phyloP scores from a whole-genome alignment of 2,113 vertebrate species.

The Vombatus ursinus region DNA sequence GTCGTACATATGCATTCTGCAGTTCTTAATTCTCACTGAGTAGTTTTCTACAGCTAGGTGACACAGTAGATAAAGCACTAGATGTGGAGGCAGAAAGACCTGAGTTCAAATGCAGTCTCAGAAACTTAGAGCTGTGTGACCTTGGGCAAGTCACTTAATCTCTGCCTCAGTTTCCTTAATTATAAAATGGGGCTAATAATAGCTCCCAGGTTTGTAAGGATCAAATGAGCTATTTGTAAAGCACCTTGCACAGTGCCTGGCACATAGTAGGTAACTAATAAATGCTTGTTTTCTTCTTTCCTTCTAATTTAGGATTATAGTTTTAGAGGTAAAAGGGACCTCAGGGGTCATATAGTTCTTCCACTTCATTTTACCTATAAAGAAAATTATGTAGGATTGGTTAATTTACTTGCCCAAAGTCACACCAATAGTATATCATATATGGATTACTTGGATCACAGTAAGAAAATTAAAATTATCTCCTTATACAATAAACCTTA shows the following conservation, averaged over 20 bases:
- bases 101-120: not conserved
- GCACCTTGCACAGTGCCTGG: not conserved
- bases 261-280: not conserved
- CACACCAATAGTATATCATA: not conserved
- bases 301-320: not conserved
- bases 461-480: not conserved
- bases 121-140: not conserved
- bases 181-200: not conserved
- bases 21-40: not conserved
- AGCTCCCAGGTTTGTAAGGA: not conserved
- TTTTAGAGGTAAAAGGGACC: not conserved
- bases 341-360: not conserved
- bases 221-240: not conserved
- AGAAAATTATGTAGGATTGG: not conserved
- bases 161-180: not conserved
- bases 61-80: not conserved
- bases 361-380: not conserved
- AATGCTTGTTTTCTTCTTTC: not conserved
- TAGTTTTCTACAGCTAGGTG: not conserved
- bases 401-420: not conserved
- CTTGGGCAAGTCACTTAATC: slow-evolving; percentile 11
- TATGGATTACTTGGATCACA: not conserved
- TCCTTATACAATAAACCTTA: not conserved
- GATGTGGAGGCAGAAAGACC: not conserved
- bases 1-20: not conserved